A percentile compares a stretch with the other conserved stretches of the same genome.
Conservation (phyloP, 2,888 invertebrate species). For the Electrophaes corylata region DNA sequence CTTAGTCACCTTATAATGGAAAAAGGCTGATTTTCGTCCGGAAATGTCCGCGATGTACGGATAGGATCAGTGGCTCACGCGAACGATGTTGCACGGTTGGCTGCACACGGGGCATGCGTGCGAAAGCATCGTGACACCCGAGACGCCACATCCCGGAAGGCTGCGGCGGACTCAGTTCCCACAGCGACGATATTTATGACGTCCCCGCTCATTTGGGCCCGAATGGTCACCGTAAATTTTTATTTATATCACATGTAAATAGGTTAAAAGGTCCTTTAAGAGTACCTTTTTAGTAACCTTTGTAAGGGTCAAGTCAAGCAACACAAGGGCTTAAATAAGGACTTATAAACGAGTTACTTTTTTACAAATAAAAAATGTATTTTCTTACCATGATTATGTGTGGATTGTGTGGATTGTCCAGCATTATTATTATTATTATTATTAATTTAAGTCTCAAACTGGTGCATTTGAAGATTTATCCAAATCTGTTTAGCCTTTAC, state of each 20-base stretch:
- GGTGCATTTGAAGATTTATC: no score
- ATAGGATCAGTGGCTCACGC: conserved; percentile 59
- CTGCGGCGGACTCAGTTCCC: conserved; percentile 68
- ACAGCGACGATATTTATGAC: conserved; percentile 49
- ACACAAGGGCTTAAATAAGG: neutral
- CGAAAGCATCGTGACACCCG: conserved; percentile 73
- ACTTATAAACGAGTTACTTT: neutral
- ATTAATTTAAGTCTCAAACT: no score
- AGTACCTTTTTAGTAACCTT: neutral
- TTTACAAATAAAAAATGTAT: neutral
- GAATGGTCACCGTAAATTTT: conserved; percentile 34
- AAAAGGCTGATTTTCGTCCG: conserved; percentile 30
- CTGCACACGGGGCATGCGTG: conserved; percentile 67
- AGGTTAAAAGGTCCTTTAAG: conserved; percentile 2
- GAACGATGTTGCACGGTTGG: conserved; percentile 60
- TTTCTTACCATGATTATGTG: no score
- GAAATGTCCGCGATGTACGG: conserved; percentile 31
- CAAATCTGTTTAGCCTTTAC: no score
- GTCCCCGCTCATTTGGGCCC: conserved; percentile 34
- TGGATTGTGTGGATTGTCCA: no score
- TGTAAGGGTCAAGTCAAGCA: no score
- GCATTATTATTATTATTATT: no score
- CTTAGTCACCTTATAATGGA: no score
- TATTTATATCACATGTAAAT: conserved; percentile 31
- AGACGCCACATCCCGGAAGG: conserved; percentile 83